Evolutionary conservation across 2,888 invertebrate genomes (phyloP), one percentile per base, ranked within the genome.

Genomic region (Trachelus iudaicus): DNA sequence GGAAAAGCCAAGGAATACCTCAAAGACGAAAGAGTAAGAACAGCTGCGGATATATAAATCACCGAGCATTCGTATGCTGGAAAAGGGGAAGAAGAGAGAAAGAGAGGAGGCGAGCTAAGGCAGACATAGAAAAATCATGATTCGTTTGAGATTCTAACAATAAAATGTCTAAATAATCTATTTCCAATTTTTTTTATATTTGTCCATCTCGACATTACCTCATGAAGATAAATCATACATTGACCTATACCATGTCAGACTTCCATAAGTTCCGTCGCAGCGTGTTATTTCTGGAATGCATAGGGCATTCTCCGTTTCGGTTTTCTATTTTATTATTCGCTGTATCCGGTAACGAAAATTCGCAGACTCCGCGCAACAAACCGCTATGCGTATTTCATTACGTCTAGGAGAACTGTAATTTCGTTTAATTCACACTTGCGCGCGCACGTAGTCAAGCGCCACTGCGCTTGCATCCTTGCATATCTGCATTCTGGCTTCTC

Each of bases 341-440:
- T 56, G 23, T 56, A 56, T 23, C 23, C 40, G 23, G 23, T 23
- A 56, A 56, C 40, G 40, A 56, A 56, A 56, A 56, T 56, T 56
- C 40, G 40, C 40, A 56, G 23, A 56, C 40, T 15, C 40, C 40
- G 40, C 23, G 40, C 40, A 56, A 56, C 40, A 23, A 56, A 56
- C 40, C 40, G 40, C 40, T 23, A 23, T 56, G 40, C 40, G 85
- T 85, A 86, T 85, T 87, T 88, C 86, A 88, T 88, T 88, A 88
- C 86, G 82, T 85, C 80, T 81, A 83, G 83, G 83, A 83, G 85
- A 85, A 75, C 82, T 77, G 85, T 85, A 88, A 88, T 86, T 87
- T 86, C 83, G 83, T 85, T 83, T 82, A 83, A 81, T 82, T 81
- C 69, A 74, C 34, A 30, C 82, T 77, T 81, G 77, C 78, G 77